Base-by-base conservation (phyloP, 2,113 vertebrate species). In the Genyomyrus donnyi region DNA sequence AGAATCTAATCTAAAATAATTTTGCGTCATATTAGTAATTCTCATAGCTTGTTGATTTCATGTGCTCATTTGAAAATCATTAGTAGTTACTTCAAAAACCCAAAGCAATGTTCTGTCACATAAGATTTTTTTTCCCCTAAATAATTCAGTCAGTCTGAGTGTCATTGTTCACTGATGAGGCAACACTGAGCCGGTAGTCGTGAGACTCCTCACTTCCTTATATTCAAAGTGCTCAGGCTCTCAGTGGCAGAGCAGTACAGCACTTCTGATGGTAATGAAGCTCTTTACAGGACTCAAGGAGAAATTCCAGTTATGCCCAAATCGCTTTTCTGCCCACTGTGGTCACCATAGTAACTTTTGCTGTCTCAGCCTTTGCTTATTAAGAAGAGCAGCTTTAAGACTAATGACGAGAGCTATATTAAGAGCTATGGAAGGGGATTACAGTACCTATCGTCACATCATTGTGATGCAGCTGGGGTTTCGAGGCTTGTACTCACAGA, bases 261-360 rank as follows among this genome's bases (percentile, higher is more conserved):
- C 35, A 87, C 84, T 49, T 87, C 35, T 90, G 56, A 87, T 87
- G 52, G 56, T 85, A 87, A 90, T 87, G 85, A 87, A 62, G 35
- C 74, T 42, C 31, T 80, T 80, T 42, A 80, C n/a, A 56, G 49
- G 19, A 87, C 66, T 45, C 45, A 53, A 90, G 45, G 85, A 90
- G 89, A 62, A 90, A 87, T 46, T 45, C 31, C 85, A 87, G 52
- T 39, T 35, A 45, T 87, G 42, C 31, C 45, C 53, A 49, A 74
- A 48, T 85, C 17, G 48, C 31, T 62, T 48, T 42, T 52, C 15
- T 87, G 46, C 53, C 45, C 35, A 77, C 50, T 15, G 49, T 46
- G 45, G 27, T 88, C 85, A 77, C 58, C 50, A 77, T 90, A 48
- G 85, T 70, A 90, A 88, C 27, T 80, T 80, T 80, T 42, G 74